Evolutionary conservation across 1,140 invertebrate species (phyloP), one percentile per base, ranked within the genome.

Genomic region (Aphelenchoides besseyi): DNA sequence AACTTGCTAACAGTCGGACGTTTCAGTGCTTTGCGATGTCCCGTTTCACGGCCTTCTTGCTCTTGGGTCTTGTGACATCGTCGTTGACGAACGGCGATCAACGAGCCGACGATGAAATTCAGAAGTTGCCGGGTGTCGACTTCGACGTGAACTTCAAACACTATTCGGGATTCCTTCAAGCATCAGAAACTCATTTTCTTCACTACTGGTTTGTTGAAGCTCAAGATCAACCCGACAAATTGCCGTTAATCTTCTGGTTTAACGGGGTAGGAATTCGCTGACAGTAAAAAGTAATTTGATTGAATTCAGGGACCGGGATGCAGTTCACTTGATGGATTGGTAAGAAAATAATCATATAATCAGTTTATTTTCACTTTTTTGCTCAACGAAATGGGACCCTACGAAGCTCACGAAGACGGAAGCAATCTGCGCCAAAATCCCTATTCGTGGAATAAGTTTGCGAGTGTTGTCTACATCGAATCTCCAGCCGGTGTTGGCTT

Each of bases 381-480:
- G 2, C 81, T 89, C 3, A 86, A 85, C 71, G 88, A 89, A 79
- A 84, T 87, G 80, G 88, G 88, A 8, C 88, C 88, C 18, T 88
- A 87, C 73, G 77, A 77, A 57, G 79, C 86, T 0, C 79, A 82
- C 30, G 63, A 66, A 61, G 37, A 66, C 30, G 63, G 63, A 1
- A 28, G 12, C 63, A 32, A 66, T 30, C 52, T 76, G 23, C 53
- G 23, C 30, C 55, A 48, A 29, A 76, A 76, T 61, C 71, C 81
- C 5, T 87, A 85, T 76, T 80, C 85, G 59, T 88, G 88, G 88
- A 88, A 88, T 73, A 84, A 92, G 88, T 90, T 90, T 71, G 91
- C 92, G 41, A 94, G 92, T 82, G 91, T 95, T 29, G 71, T 89
- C 12, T 89, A 87, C 77, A 76, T 89, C 36, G 88, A 89, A 76